Percentiles rank a stretch among this genome's conserved stretches.
Evolutionary conservation across 92 coral and sea anemone species (phyloP).

Genomic region (Porites evermanni): DNA sequence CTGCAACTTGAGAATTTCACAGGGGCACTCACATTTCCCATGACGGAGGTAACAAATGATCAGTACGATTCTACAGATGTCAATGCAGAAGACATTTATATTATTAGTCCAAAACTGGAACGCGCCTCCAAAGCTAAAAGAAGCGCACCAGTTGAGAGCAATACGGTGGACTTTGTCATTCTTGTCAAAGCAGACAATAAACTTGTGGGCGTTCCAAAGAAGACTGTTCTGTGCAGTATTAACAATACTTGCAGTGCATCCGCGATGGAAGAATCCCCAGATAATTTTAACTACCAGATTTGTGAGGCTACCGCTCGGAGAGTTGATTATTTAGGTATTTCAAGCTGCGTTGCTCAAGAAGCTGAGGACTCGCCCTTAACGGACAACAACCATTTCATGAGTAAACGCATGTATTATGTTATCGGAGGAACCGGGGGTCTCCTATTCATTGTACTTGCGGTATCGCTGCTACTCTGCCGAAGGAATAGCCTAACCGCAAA

Average conservation of each 20-base stretch:
- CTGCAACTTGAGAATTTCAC: constrained; percentile 48
- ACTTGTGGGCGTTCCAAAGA: not conserved
- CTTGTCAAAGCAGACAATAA: not conserved
- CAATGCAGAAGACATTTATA: constrained; percentile 45
- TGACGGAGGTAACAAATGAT: constrained; percentile 33
- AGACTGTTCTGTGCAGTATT: constrained; percentile 23
- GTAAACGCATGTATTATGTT: constrained; percentile 41
- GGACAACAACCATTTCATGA: not conserved
- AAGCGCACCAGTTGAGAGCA: constrained; percentile 4
- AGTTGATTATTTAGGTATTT: not conserved
- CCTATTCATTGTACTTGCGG: constrained; percentile 43
- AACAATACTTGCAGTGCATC: constrained; percentile 10
- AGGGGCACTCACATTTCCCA: not conserved
- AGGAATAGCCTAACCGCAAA: constrained; percentile 36
- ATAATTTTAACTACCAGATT: not conserved
- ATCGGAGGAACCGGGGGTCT: constrained; percentile 51
- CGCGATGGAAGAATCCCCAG: not conserved
- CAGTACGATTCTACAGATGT: constrained; percentile 25
- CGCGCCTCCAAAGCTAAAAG: constrained; percentile 15
- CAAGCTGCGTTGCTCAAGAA: constrained; percentile 7
- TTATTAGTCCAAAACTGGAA: constrained; percentile 21
- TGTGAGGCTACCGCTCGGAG: constrained; percentile 2
- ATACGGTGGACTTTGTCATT: constrained; percentile 16
- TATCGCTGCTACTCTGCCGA: constrained; percentile 45
- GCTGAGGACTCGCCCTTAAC: not conserved